Evolutionary conservation across 1,140 invertebrate genomes (phyloP).

Genomic region (Bicyclus anynana): DNA sequence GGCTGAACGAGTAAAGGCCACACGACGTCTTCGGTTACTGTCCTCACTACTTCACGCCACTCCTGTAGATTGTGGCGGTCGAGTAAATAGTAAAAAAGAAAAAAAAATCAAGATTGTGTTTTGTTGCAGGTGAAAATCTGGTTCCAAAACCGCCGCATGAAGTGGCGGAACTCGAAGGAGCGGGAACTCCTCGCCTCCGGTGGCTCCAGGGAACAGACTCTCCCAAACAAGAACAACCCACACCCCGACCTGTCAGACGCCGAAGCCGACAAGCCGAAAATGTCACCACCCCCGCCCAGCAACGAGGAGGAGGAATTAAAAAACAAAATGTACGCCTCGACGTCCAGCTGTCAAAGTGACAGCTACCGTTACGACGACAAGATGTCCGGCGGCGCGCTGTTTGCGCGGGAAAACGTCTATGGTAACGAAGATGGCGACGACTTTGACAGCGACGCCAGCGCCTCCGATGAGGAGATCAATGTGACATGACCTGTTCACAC

Average conservation of each 20-base stretch:
- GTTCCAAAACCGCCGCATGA: slow-evolving; percentile 98
- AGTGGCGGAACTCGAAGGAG: slow-evolving; percentile 98
- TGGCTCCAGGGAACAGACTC: slow-evolving; percentile 94
- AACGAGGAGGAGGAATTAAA: slow-evolving; percentile 53
- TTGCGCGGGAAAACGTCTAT: slow-evolving; percentile 66
- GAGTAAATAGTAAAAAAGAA: too few relatives aligned
- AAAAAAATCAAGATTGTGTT: too few relatives aligned
- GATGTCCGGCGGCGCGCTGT: slow-evolving; percentile 41
- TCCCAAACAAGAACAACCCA: slow-evolving; percentile 98
- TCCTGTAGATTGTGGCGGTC: too few relatives aligned
- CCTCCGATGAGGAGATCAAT: slow-evolving; percentile 88
- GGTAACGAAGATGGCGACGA: slow-evolving; percentile 78
- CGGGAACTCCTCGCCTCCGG: slow-evolving; percentile 94
- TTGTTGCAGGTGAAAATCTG: slow-evolving; percentile 93
- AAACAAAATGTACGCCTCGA: slow-evolving; percentile 65
- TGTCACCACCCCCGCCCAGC: slow-evolving; percentile 76
- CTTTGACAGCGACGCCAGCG: slow-evolving; percentile 83
- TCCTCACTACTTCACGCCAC: too few relatives aligned
- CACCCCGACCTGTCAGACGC: slow-evolving; percentile 97
- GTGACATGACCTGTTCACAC: slow-evolving; percentile 84
- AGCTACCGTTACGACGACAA: slow-evolving; percentile 64
- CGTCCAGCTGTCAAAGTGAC: slow-evolving; percentile 48
- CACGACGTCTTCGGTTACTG: too few relatives aligned
- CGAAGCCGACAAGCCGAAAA: slow-evolving; percentile 84
- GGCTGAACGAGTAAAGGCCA: too few relatives aligned